Conservation (phyloP, 2,888 invertebrate genomes). For the Entomobrya proxima region DNA sequence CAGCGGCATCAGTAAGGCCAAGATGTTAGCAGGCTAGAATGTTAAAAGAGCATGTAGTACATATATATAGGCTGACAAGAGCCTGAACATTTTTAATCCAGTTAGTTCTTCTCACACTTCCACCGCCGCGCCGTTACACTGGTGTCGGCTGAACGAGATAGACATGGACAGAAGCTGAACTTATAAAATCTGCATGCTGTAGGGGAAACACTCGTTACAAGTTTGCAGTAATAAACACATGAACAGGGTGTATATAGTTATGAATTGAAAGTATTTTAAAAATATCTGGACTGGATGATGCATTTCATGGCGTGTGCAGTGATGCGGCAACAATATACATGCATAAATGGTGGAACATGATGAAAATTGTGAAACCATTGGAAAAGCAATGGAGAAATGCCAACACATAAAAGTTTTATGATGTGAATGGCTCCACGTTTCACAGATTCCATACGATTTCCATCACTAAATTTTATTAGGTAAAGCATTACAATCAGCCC, state of each 20-base stretch:
- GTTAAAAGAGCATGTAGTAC: not conserved
- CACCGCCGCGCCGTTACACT: not conserved
- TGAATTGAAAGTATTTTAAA: not conserved
- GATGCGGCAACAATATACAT: not conserved
- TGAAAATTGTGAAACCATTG: constrained; percentile 13
- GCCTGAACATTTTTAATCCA: not conserved
- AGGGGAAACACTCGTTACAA: no score
- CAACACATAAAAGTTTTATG: constrained; percentile 36
- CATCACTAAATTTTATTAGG: constrained; percentile 21
- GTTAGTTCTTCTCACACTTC: not conserved
- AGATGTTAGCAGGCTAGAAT: not conserved
- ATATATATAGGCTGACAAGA: not conserved
- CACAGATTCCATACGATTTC: constrained; percentile 18
- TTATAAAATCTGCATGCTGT: not conserved
- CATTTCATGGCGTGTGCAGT: not conserved
- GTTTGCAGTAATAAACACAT: not conserved
- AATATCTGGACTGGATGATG: not conserved
- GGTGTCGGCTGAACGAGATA: not conserved
- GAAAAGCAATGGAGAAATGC: constrained; percentile 11
- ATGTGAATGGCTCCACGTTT: constrained; percentile 6
- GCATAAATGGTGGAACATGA: not conserved
- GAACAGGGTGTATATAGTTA: not conserved
- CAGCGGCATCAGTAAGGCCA: not conserved
- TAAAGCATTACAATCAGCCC: not conserved
- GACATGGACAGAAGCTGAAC: not conserved